Percentiles rank a stretch among this genome's conserved stretches.
These are phyloP conservation scores for Plutella xylostella DNA, from an alignment of 2,888 invertebrate species.

Conservation along the genomic window DNA sequence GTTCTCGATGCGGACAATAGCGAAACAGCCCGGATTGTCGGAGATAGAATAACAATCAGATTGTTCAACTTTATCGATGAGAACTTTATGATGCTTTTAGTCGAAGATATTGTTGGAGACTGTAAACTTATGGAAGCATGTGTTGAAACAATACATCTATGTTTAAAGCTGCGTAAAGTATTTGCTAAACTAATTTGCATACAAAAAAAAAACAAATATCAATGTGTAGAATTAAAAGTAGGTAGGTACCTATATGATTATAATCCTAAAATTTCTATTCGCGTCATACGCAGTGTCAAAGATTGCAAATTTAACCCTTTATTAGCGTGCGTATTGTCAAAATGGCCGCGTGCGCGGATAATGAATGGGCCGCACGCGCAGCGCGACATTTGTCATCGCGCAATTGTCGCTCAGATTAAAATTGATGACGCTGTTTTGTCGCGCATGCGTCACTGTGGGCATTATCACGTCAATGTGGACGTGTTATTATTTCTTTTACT, in stretches of 20 bases:
- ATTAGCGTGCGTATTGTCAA: constrained; percentile 60
- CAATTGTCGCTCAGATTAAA: constrained; percentile 68
- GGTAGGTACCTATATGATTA: constrained; percentile 18
- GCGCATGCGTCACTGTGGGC: constrained; percentile 45
- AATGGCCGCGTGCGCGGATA: constrained; percentile 32
- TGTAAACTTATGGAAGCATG: no score
- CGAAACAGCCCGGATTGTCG: no score
- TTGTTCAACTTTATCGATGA: no score
- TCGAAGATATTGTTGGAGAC: no score
- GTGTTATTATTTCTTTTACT: not conserved
- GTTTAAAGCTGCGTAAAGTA: no score
- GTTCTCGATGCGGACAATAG: no score
- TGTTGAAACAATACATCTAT: no score
- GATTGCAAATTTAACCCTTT: constrained; percentile 57
- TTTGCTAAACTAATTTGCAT: no score
- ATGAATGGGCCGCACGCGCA: constrained; percentile 56
- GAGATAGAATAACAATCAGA: no score
- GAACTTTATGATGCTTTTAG: no score
- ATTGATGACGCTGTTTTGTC: constrained; percentile 67
- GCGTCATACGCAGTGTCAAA: constrained; percentile 40
- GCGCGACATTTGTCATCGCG: constrained; percentile 65
- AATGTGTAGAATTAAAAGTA: no score
- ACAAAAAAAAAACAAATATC: no score
- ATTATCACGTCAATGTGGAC: constrained; percentile 20
- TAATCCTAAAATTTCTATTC: constrained; percentile 33